Percentiles rank a stretch among this genome's conserved stretches.
phyloP scores from a whole-genome alignment of 2,888 invertebrate genomes.

The Plemyria rubiginata region DNA sequence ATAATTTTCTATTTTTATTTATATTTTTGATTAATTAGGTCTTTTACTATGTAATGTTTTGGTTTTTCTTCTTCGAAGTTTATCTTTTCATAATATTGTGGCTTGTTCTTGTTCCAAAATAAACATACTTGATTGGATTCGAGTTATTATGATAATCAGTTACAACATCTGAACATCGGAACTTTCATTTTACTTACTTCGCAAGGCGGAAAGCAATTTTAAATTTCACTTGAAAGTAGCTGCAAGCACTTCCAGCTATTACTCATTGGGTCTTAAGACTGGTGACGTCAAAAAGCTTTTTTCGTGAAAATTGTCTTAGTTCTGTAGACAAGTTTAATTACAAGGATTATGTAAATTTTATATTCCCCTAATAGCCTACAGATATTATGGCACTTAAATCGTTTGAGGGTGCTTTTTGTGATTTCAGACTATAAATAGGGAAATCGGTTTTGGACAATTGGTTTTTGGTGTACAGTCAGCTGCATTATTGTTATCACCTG shows the following conservation, averaged over 20 bases:
- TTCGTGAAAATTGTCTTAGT: slow-evolving; percentile 23
- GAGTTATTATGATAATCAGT: no score
- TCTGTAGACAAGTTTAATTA: slow-evolving; percentile 42
- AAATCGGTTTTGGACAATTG: not conserved
- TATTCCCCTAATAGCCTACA: slow-evolving; percentile 36
- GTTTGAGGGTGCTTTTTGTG: slow-evolving; percentile 5
- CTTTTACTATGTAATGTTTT: no score
- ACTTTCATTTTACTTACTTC: not conserved
- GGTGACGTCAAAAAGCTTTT: slow-evolving; percentile 31
- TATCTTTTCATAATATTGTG: no score
- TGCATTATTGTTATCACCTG: no score
- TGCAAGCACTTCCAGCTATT: slow-evolving; percentile 19
- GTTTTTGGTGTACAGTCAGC: no score
- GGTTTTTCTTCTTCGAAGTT: no score
- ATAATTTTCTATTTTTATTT: no score
- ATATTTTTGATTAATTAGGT: no score
- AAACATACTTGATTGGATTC: no score
- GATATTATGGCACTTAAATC: slow-evolving; percentile 19
- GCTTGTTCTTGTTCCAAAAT: no score
- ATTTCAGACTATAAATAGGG: slow-evolving; percentile 2
- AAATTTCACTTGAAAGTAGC: slow-evolving; percentile 18
- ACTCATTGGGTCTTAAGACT: slow-evolving; percentile 31
- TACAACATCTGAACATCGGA: no score
- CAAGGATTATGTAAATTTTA: slow-evolving; percentile 46
- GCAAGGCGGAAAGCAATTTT: slow-evolving; percentile 1